Percentiles rank a stretch among this genome's conserved stretches.
These are phyloP conservation scores for Calyptomena viridis DNA, from an alignment of 2,113 vertebrate species.

Conservation along the genomic window DNA sequence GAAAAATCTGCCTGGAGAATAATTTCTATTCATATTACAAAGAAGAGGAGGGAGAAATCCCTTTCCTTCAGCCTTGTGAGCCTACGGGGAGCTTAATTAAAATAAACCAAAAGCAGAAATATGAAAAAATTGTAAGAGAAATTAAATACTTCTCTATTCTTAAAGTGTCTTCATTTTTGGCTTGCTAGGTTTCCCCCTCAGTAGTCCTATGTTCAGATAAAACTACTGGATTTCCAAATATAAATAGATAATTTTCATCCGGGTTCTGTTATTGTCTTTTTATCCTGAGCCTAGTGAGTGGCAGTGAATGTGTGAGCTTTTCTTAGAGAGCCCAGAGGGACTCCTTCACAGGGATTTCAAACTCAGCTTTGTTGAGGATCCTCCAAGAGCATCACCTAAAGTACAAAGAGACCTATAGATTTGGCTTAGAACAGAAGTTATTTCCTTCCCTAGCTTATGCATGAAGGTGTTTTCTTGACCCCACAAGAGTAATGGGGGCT, in stretches of 20 bases:
- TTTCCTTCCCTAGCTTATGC: not conserved
- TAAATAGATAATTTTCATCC: not conserved
- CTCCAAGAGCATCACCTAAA: not conserved
- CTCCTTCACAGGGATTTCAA: not conserved
- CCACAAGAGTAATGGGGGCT: not conserved
- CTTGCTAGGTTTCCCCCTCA: not conserved
- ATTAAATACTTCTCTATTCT: not conserved
- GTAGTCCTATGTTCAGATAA: not conserved
- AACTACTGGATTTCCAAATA: conserved; percentile 12
- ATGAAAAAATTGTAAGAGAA: not conserved
- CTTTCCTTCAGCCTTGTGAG: not conserved
- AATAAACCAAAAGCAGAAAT: conserved; percentile 11
- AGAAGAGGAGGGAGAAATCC: not conserved
- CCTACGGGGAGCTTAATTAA: not conserved
- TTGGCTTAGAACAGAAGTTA: not conserved
- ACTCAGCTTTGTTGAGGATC: not conserved
- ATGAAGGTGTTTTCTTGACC: not conserved
- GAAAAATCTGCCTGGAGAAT: not conserved
- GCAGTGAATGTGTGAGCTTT: not conserved
- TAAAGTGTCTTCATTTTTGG: not conserved
- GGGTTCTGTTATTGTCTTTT: not conserved
- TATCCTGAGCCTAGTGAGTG: not conserved
- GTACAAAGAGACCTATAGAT: not conserved
- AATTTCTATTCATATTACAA: not conserved
- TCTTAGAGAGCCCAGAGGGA: not conserved